Conservation (phyloP, 2,797 vertebrate species). For the Crocodylus rhombifer region DNA sequence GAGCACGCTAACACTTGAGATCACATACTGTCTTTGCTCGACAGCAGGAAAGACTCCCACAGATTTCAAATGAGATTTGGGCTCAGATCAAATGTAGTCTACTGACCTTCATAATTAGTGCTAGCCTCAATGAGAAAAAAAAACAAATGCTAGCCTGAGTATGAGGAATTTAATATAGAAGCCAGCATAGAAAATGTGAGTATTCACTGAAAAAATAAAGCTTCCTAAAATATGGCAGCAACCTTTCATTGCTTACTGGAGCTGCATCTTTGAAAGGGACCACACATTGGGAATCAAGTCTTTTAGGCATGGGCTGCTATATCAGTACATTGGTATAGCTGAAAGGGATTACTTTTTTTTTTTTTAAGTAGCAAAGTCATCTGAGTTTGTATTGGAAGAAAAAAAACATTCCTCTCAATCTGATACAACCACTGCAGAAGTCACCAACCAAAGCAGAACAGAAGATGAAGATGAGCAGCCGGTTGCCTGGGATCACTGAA, state of each 20-base stretch:
- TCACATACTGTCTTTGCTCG: not conserved
- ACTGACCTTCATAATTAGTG: not conserved
- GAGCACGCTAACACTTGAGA: rapidly evolving
- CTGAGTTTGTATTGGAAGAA: not conserved
- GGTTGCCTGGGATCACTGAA: not conserved
- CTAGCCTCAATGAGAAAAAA: not conserved
- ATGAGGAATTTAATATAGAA: not conserved
- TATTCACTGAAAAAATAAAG: not conserved
- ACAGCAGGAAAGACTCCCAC: not conserved
- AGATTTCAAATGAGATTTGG: not conserved
- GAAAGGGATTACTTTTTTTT: not conserved
- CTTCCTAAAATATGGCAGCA: not conserved
- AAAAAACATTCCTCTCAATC: not conserved
- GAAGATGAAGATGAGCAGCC: conserved; percentile 33
- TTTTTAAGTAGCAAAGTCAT: conserved; percentile 28
- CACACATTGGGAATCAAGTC: conserved; percentile 5
- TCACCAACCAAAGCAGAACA: not conserved
- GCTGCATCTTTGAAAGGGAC: not conserved
- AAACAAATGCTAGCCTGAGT: rapidly evolving
- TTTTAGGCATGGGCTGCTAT: not conserved
- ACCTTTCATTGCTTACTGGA: not conserved
- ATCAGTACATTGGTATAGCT: conserved; percentile 11
- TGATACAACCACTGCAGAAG: not conserved
- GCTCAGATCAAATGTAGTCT: not conserved
- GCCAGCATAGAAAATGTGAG: rapidly evolving